These are phyloP conservation scores for Ivindomyrus marchei DNA, from an alignment of 2,113 vertebrate species.

Conservation along the genomic window DNA sequence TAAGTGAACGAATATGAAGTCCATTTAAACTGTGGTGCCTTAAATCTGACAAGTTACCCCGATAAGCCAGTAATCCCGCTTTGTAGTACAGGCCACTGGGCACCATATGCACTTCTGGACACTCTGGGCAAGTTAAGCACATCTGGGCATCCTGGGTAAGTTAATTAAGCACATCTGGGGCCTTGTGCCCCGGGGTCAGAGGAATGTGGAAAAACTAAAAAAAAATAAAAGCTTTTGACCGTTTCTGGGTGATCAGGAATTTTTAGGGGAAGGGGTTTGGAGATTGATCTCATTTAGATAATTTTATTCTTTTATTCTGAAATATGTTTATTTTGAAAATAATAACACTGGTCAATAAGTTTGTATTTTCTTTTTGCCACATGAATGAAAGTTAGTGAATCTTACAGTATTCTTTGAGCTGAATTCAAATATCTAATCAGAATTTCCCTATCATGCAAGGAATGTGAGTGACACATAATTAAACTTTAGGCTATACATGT, in stretches of 20 bases:
- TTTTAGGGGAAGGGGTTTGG: not conserved
- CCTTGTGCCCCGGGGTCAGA: not conserved
- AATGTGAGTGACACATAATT: not conserved
- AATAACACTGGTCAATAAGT: not conserved
- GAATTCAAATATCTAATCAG: not conserved
- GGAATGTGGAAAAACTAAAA: not conserved
- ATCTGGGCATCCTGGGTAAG: not conserved
- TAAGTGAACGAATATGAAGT: too few species aligned
- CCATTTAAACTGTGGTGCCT: too few species aligned
- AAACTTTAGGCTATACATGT: not conserved
- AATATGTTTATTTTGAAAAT: not conserved
- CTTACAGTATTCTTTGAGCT: not conserved
- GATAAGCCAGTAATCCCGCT: too few species aligned
- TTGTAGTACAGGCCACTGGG: too few species aligned
- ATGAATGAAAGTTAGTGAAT: not conserved
- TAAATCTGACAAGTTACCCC: too few species aligned
- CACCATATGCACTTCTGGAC: too few species aligned
- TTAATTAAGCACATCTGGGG: not conserved
- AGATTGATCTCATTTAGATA: not conserved
- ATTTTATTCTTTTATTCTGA: not conserved
- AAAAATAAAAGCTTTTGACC: not conserved
- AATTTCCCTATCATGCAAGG: not conserved
- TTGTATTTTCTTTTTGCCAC: not conserved
- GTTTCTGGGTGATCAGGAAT: not conserved
- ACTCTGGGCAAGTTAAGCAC: too few species aligned